Base-by-base conservation (phyloP, 2,113 vertebrate species). In the Channa maculata region DNA sequence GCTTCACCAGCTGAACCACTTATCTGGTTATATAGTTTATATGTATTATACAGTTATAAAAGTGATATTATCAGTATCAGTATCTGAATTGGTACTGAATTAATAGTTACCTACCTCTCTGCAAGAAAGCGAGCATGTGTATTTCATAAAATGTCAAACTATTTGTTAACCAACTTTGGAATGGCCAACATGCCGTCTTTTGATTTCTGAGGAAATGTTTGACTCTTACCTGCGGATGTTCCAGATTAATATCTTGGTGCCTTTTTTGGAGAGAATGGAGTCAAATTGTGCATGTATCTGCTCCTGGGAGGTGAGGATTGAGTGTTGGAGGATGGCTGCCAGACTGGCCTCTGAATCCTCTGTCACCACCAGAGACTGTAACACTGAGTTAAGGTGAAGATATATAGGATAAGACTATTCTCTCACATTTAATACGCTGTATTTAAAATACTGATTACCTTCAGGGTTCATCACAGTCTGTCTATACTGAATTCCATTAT, bases 231-330 rank as follows among this genome's bases (percentile, higher is more conserved):
- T 95, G 88, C 86, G 87, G 38, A 96, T 92, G 79, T 95, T 96
- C 95, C 95, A 96, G 92, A 95, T 95, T 73, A 96, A 86, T 85
- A 96, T 94, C 71, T 92, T 92, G 34, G 91, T 96, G 81, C 95
- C 95, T 87, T 95, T 96, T 83, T 96, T 95, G 75, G 93, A 93
- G 45, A 81, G 86, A 69, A 96, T 94, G 14, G 94, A 91, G 89
- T 94, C 80, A 33, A 96, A 93, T 78, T 95, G 92, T 13, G 89
- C 62, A 2, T 95, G 91, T n/a, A 97, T 89, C 69, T 96, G 93
- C 71, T 93, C 89, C 82, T 86, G 79, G 36, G 85, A 90, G 66
- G 82, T 91, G 90, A 96, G 82, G 77, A 96, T 83, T 15, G 95
- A 95, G 86, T 96, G 90, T 12, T 93, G 74, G 39, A 96, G 91